Conservation (phyloP, 2,888 invertebrate species). For the Clistopyga incitator region DNA sequence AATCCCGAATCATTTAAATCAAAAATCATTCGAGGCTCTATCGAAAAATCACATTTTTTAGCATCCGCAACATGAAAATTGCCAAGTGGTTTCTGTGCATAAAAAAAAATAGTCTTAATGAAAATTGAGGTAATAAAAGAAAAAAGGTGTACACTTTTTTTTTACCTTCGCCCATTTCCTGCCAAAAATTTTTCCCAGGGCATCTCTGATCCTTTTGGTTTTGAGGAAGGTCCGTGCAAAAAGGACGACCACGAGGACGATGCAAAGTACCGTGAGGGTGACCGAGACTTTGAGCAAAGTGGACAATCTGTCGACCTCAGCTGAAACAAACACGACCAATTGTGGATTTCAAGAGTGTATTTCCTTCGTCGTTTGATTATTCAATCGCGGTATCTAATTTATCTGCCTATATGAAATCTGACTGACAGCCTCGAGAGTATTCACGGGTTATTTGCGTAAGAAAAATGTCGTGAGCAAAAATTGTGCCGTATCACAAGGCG, state of each 20-base stretch:
- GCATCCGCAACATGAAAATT: too few relatives aligned
- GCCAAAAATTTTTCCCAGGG: slow-evolving; percentile 71
- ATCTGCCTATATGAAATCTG: too few relatives aligned
- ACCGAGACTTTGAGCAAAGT: slow-evolving; percentile 70
- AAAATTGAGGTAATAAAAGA: not conserved
- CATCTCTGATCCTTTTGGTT: slow-evolving; percentile 72
- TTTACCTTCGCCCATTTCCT: slow-evolving; percentile 75
- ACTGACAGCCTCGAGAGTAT: not conserved
- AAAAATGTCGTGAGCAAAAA: slow-evolving; percentile 68
- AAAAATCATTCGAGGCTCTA: too few relatives aligned
- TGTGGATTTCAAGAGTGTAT: too few relatives aligned
- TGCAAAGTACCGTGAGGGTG: slow-evolving; percentile 69
- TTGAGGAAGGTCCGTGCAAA: slow-evolving; percentile 70
- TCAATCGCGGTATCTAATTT: too few relatives aligned
- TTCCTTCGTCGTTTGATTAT: too few relatives aligned
- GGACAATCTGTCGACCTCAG: slow-evolving; percentile 70
- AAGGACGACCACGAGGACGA: slow-evolving; percentile 70
- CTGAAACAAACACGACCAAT: slow-evolving; percentile 67
- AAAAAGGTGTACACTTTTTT: not conserved
- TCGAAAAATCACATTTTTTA: too few relatives aligned
- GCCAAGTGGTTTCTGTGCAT: too few relatives aligned
- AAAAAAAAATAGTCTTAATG: too few relatives aligned
- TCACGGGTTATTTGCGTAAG: slow-evolving; percentile 47
- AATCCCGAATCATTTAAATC: too few relatives aligned
- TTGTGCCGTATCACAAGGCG: slow-evolving; percentile 17